These are phyloP conservation scores for Chymomyza fuscimana DNA, from an alignment of 2,888 invertebrate genomes.

Conservation along the genomic window DNA sequence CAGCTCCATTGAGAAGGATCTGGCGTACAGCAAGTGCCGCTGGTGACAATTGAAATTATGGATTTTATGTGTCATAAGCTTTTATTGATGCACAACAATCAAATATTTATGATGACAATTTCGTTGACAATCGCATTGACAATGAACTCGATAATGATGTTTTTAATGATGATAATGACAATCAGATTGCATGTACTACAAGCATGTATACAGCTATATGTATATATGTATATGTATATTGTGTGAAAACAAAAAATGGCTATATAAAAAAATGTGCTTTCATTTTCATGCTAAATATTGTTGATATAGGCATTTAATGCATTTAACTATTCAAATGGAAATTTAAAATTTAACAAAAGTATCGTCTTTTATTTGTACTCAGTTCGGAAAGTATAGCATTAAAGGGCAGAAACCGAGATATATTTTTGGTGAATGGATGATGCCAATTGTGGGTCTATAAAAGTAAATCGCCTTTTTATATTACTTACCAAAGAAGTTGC, in stretches of 20 bases:
- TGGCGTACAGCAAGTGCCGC: constrained; percentile 5
- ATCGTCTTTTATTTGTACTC: too few relatives aligned
- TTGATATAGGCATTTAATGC: not conserved
- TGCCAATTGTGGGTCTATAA: too few relatives aligned
- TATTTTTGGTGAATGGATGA: too few relatives aligned
- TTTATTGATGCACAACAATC: constrained; percentile 73
- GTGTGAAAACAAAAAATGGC: too few relatives aligned
- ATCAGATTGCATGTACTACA: not conserved
- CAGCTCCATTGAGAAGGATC: not conserved
- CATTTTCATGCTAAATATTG: constrained; percentile 10
- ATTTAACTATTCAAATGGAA: too few relatives aligned
- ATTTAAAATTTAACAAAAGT: too few relatives aligned
- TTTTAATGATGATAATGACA: not conserved
- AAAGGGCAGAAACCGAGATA: too few relatives aligned
- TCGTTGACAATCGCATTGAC: constrained; percentile 70
- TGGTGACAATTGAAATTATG: constrained; percentile 72
- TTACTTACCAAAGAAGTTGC: too few relatives aligned
- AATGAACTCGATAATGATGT: constrained; percentile 61
- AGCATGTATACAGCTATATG: not conserved
- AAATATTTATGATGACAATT: constrained; percentile 74
- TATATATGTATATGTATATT: too few relatives aligned
- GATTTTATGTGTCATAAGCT: constrained; percentile 74
- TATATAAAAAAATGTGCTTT: constrained; percentile 56
- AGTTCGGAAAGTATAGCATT: too few relatives aligned
- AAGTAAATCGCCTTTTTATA: too few relatives aligned